Conservation (phyloP, 2,888 invertebrate species). For the Busseola fusca region DNA sequence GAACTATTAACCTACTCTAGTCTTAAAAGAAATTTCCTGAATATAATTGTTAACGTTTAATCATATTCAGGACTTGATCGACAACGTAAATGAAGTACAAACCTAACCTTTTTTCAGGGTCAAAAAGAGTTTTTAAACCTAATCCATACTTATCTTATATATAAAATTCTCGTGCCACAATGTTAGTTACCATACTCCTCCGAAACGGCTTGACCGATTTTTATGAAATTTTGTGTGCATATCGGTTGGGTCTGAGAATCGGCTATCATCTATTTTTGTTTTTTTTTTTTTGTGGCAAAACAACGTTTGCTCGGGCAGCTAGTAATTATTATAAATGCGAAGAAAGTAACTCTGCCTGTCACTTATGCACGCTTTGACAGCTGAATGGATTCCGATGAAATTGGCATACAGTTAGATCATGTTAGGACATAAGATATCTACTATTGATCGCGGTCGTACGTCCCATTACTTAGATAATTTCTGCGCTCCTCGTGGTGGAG, state of each 20-base stretch:
- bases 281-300: too few species aligned
- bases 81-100: background rate
- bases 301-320: too few species aligned
- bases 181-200: too few species aligned
- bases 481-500: background rate
- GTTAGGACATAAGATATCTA: background rate
- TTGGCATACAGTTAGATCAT: background rate
- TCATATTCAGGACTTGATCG: background rate
- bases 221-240: too few species aligned
- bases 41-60: background rate
- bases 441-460: background rate
- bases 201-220: too few species aligned
- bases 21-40: constrained; percentile 15
- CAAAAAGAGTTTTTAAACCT: background rate
- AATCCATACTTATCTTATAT: background rate
- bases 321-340: background rate
- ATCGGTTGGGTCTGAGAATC: too few species aligned
- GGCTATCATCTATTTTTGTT: too few species aligned
- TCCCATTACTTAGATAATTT: background rate
- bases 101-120: background rate
- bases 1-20: constrained; percentile 41
- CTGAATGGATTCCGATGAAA: background rate
- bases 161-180: too few species aligned
- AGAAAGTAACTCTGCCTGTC: background rate
- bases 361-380: background rate